Evolutionary conservation across 2,113 vertebrate species (phyloP), one percentile per base, ranked within the genome.

Genomic region (Perca fluviatilis): DNA sequence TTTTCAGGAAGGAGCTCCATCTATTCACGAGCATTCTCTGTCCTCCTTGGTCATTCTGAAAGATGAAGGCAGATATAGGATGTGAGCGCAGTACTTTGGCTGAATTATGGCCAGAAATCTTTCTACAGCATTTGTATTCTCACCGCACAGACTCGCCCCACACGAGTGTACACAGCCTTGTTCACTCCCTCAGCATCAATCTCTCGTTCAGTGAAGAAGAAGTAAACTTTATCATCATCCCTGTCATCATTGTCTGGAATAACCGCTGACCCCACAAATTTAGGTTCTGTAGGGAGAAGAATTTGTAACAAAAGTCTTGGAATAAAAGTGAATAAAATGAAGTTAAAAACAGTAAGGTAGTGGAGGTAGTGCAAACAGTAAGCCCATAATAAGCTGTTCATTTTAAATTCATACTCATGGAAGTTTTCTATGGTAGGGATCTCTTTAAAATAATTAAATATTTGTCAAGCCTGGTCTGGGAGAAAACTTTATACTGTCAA

Each of bases 171-270:
- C 25, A 98, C 96, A 0, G 96, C 96, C 4, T 97, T 96, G 79
- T 94, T 91, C 1, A 81, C 94, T 23, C 95, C 96, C 68, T 98
- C 98, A 0, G 94, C 91, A 40, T 97, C 96, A 67, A 94, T 66
- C 9, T 97, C 98, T 85, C 96, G 97, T 89, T 99, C 98, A 15
- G 97, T 98, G 83, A 99, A 99, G 95, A 99, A 99, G 93, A 98
- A 98, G 91, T 99, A 99, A 0, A 98, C 95, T 93, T 99, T 99
- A 84, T 99, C 97, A 84, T 99, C 98, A 14, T 98, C 97, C 0
- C 91, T 95, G 88, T 99, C 98, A 65, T 99, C 97, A 5, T 99
- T 99, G 90, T 99, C 98, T 21, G 98, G 97, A 82, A 99, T 97
- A 92, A 98, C 93, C 19, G 96, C 96, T 0, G 97, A 97, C 16